Percentiles rank a stretch among this genome's conserved stretches.
These are phyloP conservation scores for Epistrophe grossulariae DNA, from an alignment of 2,888 invertebrate species.

Conservation along the genomic window DNA sequence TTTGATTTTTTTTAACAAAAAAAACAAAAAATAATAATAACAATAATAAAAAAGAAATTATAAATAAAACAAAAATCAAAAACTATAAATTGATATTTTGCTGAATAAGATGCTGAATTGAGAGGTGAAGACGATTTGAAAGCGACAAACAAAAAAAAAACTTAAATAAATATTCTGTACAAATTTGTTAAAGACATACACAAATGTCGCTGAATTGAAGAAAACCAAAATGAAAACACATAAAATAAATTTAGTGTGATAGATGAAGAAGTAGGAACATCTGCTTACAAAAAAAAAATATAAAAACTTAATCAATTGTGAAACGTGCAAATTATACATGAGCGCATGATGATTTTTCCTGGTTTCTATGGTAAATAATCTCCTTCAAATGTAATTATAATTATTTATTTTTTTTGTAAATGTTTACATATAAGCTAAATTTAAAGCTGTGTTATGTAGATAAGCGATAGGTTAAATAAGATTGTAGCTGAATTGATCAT, in stretches of 20 bases:
- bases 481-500: constrained; percentile 56
- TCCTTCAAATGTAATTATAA: constrained; percentile 36
- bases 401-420: constrained; percentile 41
- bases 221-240: constrained; percentile 36
- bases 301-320: constrained; percentile 10
- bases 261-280: constrained; percentile 36
- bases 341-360: constrained; percentile 7
- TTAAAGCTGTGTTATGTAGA: constrained; percentile 63
- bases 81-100: constrained; percentile 35
- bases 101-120: constrained; percentile 64
- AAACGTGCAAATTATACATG: constrained; percentile 60
- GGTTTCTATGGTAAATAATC: constrained; percentile 18
- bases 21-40: constrained; percentile 33
- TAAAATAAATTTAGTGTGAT: constrained; percentile 38
- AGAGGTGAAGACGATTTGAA: constrained; percentile 65
- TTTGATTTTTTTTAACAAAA: constrained; percentile 4
- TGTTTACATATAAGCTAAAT: constrained; percentile 33
- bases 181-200: constrained; percentile 1
- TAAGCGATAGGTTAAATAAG: constrained; percentile 57
- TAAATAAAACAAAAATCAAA: constrained; percentile 40
- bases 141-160: constrained; percentile 14
- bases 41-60: constrained; percentile 4
- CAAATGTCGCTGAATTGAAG: constrained; percentile 29
- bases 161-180: constrained; percentile 40
- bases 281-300: constrained; percentile 28